These are phyloP conservation scores for Pterostichus madidus DNA, from an alignment of 2,888 invertebrate genomes.

Conservation along the genomic window DNA sequence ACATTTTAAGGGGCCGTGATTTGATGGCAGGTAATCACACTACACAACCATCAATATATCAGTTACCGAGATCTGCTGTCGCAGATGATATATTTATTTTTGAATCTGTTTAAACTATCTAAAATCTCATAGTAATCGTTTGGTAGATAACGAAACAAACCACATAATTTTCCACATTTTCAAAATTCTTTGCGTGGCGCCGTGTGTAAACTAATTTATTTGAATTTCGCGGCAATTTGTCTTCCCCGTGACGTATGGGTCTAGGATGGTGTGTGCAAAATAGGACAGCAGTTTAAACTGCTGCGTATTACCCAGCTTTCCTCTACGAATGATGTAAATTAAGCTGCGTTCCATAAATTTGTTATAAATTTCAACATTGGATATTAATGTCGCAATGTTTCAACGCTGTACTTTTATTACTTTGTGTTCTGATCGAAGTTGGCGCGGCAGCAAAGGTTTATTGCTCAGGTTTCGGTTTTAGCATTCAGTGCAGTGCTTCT, in stretches of 20 bases:
- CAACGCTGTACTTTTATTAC: constrained; percentile 38
- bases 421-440: constrained; percentile 21
- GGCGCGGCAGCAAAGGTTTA: constrained; percentile 36
- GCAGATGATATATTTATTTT: no score
- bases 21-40: no score
- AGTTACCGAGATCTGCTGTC: no score
- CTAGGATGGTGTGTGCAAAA: constrained; percentile 21
- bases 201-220: constrained; percentile 48
- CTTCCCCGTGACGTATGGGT: constrained; percentile 33
- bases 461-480: constrained; percentile 12
- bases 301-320: constrained; percentile 3
- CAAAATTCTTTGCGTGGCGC: constrained; percentile 11
- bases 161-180: constrained; percentile 1
- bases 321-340: constrained; percentile 7
- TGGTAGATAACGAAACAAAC: neutral
- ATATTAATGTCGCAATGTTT: constrained; percentile 62
- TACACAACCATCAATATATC: no score
- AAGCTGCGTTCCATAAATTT: constrained; percentile 53
- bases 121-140: neutral
- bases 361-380: constrained; percentile 61
- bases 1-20: no score
- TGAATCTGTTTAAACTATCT: neutral
- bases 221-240: constrained; percentile 58
- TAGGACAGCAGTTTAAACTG: neutral
- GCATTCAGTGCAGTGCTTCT: neutral